These are phyloP conservation scores for Apamea crenata DNA, from an alignment of 2,888 invertebrate species.

Conservation along the genomic window DNA sequence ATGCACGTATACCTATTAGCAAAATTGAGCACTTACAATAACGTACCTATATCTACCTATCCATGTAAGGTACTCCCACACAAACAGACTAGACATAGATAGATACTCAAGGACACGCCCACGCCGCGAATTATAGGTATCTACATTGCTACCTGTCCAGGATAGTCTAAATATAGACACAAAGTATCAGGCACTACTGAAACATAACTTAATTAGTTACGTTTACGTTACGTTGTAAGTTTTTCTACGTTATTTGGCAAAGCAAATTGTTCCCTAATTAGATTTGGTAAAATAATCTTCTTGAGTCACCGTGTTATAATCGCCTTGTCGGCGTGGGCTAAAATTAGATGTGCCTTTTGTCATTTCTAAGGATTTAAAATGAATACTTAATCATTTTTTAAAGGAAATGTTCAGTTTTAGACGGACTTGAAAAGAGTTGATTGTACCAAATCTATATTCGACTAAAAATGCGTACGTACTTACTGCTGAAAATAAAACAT, in stretches of 20 bases:
- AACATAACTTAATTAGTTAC: slow-evolving; percentile 24
- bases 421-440: background rate
- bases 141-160: background rate
- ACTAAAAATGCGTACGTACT: background rate
- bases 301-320: background rate
- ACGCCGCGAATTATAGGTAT: slow-evolving; percentile 16
- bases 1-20: background rate
- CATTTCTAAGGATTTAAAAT: background rate
- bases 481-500: background rate
- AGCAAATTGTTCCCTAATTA: slow-evolving; percentile 11
- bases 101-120: slow-evolving; percentile 41
- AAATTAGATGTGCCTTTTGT: background rate
- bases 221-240: slow-evolving; percentile 6
- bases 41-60: background rate
- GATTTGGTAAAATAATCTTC: slow-evolving; percentile 10
- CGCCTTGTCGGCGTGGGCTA: background rate
- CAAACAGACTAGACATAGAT: slow-evolving; percentile 17
- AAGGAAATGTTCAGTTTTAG: background rate
- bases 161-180: slow-evolving; percentile 33
- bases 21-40: slow-evolving; percentile 42
- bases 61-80: slow-evolving; percentile 15
- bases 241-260: background rate
- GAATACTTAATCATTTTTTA: no score
- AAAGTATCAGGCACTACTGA: background rate
- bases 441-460: background rate